Percentiles rank a stretch among this genome's conserved stretches.
Evolutionary conservation across 2,797 vertebrate species (phyloP).

Genomic region (Peromyscus nudipes): DNA sequence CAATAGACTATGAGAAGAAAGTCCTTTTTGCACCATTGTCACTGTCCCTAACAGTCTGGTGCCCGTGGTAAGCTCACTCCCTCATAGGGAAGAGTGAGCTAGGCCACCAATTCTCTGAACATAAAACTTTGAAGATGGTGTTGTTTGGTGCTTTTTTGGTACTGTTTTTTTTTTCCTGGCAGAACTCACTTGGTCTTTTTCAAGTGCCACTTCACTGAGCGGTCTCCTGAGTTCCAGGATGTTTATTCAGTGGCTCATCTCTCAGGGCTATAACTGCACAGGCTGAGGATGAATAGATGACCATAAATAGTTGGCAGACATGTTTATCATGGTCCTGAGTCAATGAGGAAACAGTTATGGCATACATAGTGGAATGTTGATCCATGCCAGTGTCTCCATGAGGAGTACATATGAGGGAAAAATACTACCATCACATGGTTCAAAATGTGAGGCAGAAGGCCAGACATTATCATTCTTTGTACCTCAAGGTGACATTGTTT

Average conservation of each 20-base stretch:
- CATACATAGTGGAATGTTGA: neutral
- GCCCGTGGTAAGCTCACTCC: too few relatives aligned
- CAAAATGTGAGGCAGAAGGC: neutral
- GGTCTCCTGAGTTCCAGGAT: neutral
- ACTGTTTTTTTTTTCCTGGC: neutral
- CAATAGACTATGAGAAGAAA: rapidly evolving
- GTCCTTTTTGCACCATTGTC: neutral
- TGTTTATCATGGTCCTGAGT: neutral
- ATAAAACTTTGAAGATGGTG: neutral
- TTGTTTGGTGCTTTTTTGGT: neutral
- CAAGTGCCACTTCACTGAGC: neutral
- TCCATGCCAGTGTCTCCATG: neutral
- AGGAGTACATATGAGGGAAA: neutral
- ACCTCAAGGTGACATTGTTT: neutral
- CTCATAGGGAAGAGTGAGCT: neutral
- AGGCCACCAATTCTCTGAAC: neutral
- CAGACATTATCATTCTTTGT: neutral
- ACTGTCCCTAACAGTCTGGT: rapidly evolving
- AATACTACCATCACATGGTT: neutral
- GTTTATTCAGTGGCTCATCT: neutral
- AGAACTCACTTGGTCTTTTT: neutral
- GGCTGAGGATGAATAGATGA: too few relatives aligned
- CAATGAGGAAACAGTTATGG: neutral
- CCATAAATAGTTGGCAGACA: neutral
- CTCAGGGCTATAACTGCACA: neutral